Conservation (phyloP, 2,797 vertebrate genomes). For the Bovichtus diacanthus region DNA sequence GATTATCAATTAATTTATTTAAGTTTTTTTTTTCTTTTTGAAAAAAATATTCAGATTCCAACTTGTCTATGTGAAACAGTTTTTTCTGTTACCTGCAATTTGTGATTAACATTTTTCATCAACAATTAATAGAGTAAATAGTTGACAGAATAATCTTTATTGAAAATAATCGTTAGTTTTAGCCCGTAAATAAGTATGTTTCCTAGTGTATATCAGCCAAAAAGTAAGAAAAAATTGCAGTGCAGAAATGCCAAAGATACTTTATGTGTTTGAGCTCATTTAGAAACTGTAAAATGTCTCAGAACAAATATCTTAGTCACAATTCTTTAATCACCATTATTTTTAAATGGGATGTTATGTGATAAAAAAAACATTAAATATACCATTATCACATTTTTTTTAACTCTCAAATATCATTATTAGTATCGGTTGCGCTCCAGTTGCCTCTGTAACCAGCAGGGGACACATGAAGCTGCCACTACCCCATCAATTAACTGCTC, state of each 20-base stretch:
- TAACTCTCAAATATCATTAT: neutral
- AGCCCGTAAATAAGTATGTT: neutral
- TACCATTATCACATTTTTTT: neutral
- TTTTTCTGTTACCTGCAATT: neutral
- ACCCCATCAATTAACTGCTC: slow-evolving; percentile 33
- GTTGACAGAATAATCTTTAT: neutral
- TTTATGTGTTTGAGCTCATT: neutral
- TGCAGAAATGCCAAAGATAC: neutral
- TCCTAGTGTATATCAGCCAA: no score
- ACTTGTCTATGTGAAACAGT: no score
- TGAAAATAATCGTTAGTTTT: neutral
- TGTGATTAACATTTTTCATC: neutral
- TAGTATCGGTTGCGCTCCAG: neutral
- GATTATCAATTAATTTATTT: no score
- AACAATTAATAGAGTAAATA: neutral
- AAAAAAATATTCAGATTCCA: no score
- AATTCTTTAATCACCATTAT: neutral
- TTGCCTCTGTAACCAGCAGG: slow-evolving; percentile 2
- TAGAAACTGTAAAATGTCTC: neutral
- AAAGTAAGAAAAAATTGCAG: neutral
- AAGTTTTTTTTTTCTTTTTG: no score
- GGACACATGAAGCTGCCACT: slow-evolving; percentile 25
- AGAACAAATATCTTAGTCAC: neutral
- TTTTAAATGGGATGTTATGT: neutral
- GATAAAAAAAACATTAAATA: neutral